Evolutionary conservation across 1,140 invertebrate genomes (phyloP), one percentile per base, ranked within the genome.

Genomic region (Temnothorax nylanderi): DNA sequence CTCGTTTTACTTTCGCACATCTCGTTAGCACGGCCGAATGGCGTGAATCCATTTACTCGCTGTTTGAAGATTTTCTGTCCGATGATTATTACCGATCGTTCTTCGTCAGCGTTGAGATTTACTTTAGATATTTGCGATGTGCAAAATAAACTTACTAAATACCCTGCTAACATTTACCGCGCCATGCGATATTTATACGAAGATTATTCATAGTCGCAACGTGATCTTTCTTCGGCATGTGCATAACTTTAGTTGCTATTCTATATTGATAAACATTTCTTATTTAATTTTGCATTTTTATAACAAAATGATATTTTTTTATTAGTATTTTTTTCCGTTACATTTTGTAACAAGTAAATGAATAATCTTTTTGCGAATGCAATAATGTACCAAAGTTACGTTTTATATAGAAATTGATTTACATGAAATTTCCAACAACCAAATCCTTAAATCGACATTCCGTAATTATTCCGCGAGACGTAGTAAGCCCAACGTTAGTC

Each of bases 21-120:
- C 89, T 90, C 71, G 89, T 90, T 90, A 90, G 56, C 75, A 26
- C 64, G 56, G 72, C 51, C 32, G 65, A 51, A 85, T 64, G 58
- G 26, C 65, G 72, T 47, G 72, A 86, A 81, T 37, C 65, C 71
- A 78, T 90, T 86, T n/a, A 49, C 82, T 85, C 75, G 87, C 69
- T 60, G 37, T 65, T 47, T 6, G 10, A n/a, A 82, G 37, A 74
- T 56, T 69, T 69, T 34, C 64, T 32, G 41, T 41, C 18, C 37
- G 16, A 58, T 13, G 18, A 74, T 60, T n/a, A 47, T 82, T 74
- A 60, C 26, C 69, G 51, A 26, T 69, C 67, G 21, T 82, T 74
- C 67, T 60, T 82, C 37, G 67, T 82, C 69, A 58, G 67, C 4
- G 65, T 72, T 72, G 65, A 82, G 37, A 65, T 65, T 65, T 58